These are phyloP conservation scores for Cyanocitta stelleri DNA, from an alignment of 2,113 vertebrate species.

Conservation along the genomic window DNA sequence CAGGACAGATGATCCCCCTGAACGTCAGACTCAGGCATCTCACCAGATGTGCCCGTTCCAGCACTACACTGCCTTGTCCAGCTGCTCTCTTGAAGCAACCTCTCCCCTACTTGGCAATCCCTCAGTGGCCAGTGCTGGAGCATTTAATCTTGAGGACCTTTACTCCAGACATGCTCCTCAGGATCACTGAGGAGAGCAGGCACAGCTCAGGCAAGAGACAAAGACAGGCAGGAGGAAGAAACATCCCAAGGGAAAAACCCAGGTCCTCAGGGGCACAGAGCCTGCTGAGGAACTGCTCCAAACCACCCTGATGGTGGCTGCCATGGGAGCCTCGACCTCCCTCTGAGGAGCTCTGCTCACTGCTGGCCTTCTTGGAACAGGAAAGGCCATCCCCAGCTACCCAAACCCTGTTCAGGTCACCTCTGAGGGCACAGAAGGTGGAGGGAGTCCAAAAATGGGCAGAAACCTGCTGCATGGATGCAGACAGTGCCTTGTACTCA, in stretches of 20 bases:
- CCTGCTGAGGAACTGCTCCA: not conserved
- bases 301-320: not conserved
- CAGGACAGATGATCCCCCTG: not conserved
- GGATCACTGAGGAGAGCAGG: not conserved
- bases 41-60: not conserved
- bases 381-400: not conserved
- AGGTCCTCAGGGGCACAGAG: not conserved
- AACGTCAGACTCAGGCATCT: not conserved
- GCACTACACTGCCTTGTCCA: not conserved
- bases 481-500: fast-evolving
- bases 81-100: not conserved
- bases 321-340: not conserved
- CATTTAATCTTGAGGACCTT: not conserved
- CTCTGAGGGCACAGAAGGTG: not conserved
- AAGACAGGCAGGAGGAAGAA: not conserved
- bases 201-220: not conserved
- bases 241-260: not conserved
- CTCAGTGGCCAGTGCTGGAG: not conserved
- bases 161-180: not conserved
- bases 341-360: not conserved
- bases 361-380: not conserved
- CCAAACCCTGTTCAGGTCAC: not conserved
- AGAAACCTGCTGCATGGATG: not conserved
- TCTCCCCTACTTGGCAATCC: not conserved
- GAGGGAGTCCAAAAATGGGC: not conserved